phyloP scores from a whole-genome alignment of 2,113 vertebrate species.

The Amphilophus citrinellus region DNA sequence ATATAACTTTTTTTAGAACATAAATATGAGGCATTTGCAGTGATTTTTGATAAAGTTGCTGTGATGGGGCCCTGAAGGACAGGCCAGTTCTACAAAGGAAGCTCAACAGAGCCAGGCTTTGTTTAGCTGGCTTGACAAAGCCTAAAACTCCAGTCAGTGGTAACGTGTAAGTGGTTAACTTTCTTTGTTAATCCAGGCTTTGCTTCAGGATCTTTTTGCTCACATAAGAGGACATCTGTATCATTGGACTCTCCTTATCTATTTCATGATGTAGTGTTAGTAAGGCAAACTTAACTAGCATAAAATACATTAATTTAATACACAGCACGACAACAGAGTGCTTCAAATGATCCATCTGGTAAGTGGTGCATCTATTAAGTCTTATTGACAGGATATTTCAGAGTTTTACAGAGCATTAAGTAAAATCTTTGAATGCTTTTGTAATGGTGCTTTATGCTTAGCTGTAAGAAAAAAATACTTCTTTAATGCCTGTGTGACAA shows the following conservation, averaged over 20 bases:
- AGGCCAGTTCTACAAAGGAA: too few species aligned
- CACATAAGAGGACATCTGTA: background rate
- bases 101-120: too few species aligned
- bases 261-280: too few species aligned
- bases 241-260: background rate
- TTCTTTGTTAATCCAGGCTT: background rate
- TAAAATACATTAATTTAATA: background rate
- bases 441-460: background rate
- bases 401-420: too few species aligned
- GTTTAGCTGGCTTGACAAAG: too few species aligned
- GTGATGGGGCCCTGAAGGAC: background rate
- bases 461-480: background rate
- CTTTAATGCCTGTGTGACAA: accelerated
- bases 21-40: background rate
- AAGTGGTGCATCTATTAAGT: background rate
- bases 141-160: too few species aligned
- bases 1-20: too few species aligned
- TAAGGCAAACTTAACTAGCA: too few species aligned
- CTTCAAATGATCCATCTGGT: too few species aligned
- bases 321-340: background rate
- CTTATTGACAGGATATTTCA: background rate
- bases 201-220: background rate
- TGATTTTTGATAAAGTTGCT: background rate
- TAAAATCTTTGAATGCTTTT: background rate
- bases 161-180: too few species aligned